These are phyloP conservation scores for Omphaloscelis lunosa DNA, from an alignment of 2,888 invertebrate genomes.

Conservation along the genomic window DNA sequence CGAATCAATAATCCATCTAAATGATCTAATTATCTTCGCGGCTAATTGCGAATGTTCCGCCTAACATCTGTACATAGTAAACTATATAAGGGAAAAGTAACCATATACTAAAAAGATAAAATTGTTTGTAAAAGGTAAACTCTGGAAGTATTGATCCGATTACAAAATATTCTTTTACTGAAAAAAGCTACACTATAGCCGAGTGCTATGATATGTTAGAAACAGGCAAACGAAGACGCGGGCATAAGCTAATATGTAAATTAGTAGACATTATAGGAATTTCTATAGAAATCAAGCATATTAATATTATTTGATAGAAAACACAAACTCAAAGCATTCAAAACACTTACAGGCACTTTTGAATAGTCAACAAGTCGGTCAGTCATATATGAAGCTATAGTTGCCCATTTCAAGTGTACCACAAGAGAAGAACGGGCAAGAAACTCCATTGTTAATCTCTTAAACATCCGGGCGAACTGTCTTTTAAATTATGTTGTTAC, in stretches of 20 bases:
- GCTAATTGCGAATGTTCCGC: constrained; percentile 27
- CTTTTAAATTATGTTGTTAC: no score
- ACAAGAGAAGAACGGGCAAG: no score
- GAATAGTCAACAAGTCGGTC: no score
- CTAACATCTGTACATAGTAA: background rate
- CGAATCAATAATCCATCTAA: constrained; percentile 11
- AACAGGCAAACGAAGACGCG: background rate
- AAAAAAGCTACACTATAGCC: background rate
- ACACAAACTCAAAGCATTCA: no score
- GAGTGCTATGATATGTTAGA: background rate
- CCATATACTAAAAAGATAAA: background rate
- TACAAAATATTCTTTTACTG: background rate
- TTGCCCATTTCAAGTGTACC: no score
- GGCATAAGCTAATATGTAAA: background rate
- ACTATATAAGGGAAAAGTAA: background rate
- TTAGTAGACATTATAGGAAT: background rate
- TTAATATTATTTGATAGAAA: background rate
- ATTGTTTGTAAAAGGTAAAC: background rate
- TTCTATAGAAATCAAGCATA: background rate
- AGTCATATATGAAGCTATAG: no score
- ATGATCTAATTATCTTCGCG: constrained; percentile 27
- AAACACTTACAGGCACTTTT: no score
- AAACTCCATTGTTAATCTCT: no score
- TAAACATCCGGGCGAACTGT: no score
- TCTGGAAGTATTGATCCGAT: background rate